phyloP scores from a whole-genome alignment of 2,113 vertebrate species.

The Syngnathoides biaculeatus region DNA sequence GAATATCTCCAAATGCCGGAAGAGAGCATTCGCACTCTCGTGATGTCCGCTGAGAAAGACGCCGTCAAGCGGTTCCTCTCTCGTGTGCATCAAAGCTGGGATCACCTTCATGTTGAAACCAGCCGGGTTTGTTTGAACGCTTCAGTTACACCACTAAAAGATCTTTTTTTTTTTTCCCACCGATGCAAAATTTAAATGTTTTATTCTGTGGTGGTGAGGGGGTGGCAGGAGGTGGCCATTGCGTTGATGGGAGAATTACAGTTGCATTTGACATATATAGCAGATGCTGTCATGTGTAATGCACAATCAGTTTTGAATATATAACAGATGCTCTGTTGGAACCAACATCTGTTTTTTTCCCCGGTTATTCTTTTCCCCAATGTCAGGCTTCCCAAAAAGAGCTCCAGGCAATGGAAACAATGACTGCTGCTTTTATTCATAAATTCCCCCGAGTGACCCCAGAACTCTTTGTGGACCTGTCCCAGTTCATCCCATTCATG shows the following conservation, averaged over 20 bases:
- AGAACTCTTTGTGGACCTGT: conserved; percentile 84
- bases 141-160: background rate
- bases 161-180: background rate
- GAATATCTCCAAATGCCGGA: conserved; percentile 82
- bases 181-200: background rate
- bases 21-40: conserved; percentile 78
- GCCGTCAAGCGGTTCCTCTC: conserved; percentile 79
- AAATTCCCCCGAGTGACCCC: conserved; percentile 82
- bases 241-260: background rate
- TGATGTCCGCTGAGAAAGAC: conserved; percentile 81
- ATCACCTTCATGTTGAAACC: conserved; percentile 75
- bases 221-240: background rate
- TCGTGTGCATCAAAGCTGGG: conserved; percentile 81
- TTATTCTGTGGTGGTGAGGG: background rate
- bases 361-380: conserved; percentile 20
- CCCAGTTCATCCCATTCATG: conserved; percentile 87
- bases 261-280: background rate
- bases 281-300: background rate
- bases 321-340: conserved; percentile 15
- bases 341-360: conserved; percentile 13
- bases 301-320: background rate
- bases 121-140: conserved; percentile 59
- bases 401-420: conserved; percentile 79
- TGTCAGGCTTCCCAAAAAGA: conserved; percentile 76
- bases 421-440: conserved; percentile 82